These are phyloP conservation scores for Drosophila fuyamai DNA, from an alignment of 1,140 invertebrate genomes.

Conservation along the genomic window DNA sequence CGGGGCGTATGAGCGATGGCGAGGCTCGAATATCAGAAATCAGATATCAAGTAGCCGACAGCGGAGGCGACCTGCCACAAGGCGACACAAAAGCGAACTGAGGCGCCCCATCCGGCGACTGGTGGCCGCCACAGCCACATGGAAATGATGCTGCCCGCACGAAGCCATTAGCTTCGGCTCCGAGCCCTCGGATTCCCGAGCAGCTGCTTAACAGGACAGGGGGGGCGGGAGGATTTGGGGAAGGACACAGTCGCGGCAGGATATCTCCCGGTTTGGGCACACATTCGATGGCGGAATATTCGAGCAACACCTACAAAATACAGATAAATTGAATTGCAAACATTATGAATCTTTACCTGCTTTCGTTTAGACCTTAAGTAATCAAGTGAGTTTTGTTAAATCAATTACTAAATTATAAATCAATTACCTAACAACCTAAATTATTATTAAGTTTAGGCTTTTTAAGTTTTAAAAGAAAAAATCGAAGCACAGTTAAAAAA, in stretches of 20 bases:
- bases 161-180: constrained; percentile 5
- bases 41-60: constrained; percentile 3
- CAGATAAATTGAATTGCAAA: no score
- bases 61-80: constrained; percentile 50
- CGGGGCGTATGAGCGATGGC: constrained; percentile 19
- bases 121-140: constrained; percentile 5
- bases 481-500: no score
- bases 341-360: no score
- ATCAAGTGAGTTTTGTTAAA: no score
- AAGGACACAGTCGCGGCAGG: constrained; percentile 3
- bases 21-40: not conserved
- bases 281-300: not conserved
- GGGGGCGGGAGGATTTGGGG: no score
- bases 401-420: no score
- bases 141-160: constrained; percentile 18
- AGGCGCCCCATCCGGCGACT: constrained; percentile 15
- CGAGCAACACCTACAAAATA: not conserved
- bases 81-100: constrained; percentile 55
- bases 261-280: not conserved
- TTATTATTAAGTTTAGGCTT: no score
- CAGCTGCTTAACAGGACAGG: not conserved
- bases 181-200: constrained; percentile 11
- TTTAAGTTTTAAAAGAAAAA: no score
- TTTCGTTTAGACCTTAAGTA: no score
- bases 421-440: no score